Conservation (phyloP, 2,888 invertebrate species). For the Scrobipalpa costella region DNA sequence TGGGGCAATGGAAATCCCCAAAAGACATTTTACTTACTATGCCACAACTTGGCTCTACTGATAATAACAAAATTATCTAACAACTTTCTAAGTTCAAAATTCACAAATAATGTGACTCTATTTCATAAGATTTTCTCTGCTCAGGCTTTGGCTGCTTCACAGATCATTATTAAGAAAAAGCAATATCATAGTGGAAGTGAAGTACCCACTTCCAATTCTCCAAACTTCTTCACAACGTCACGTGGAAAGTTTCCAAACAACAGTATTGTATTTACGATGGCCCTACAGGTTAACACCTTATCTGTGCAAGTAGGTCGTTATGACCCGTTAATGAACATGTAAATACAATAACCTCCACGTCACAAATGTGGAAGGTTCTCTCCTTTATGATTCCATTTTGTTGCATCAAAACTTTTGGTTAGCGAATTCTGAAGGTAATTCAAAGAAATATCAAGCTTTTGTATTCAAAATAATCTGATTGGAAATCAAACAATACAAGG, state of each 20-base stretch:
- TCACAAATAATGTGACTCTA: too few species aligned
- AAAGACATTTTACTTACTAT: not conserved
- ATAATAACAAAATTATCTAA: not conserved
- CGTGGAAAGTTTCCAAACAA: slow-evolving; percentile 24
- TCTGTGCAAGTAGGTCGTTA: slow-evolving; percentile 46
- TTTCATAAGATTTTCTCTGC: too few species aligned
- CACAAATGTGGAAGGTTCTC: not conserved
- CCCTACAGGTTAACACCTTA: slow-evolving; percentile 44
- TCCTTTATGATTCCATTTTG: not conserved
- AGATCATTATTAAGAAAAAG: not conserved
- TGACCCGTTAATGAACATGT: slow-evolving; percentile 47
- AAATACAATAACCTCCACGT: slow-evolving; percentile 28
- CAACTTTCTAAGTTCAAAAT: too few species aligned
- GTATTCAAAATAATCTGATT: too few species aligned
- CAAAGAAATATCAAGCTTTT: not conserved
- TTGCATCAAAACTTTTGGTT: not conserved
- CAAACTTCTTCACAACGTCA: not conserved
- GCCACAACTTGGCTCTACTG: not conserved
- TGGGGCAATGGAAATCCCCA: not conserved
- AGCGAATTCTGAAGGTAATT: not conserved
- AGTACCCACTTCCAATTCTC: slow-evolving; percentile 1
- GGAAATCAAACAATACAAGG: not conserved
- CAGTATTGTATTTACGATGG: slow-evolving; percentile 36
- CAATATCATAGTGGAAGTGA: too few species aligned
- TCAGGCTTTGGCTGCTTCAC: not conserved